A percentile compares a stretch with the other conserved stretches of the same genome.
phyloP scores from a whole-genome alignment of 64 coral and sea anemone species.

The Actinia equina region DNA sequence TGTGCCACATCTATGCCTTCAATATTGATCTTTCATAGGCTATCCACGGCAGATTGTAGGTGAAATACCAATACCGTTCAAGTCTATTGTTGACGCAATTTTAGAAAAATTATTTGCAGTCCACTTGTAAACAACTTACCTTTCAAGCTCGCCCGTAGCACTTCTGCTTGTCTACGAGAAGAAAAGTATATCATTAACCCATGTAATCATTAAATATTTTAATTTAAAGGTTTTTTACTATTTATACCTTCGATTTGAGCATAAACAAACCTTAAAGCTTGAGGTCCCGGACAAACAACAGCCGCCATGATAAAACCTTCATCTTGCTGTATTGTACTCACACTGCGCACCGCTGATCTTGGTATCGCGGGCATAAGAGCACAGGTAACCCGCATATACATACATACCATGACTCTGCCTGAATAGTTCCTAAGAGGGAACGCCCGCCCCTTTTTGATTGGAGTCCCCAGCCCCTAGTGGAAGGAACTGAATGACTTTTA shows the following conservation, averaged over 20 bases:
- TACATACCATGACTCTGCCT: too few relatives aligned
- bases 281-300: conserved; percentile 49
- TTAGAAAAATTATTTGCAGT: background rate
- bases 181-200: background rate
- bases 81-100: background rate
- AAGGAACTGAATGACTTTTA: too few relatives aligned
- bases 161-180: conserved; percentile 53
- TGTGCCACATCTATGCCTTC: background rate
- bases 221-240: background rate
- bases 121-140: conserved; percentile 53
- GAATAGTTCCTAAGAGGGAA: too few relatives aligned
- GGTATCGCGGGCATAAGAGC: background rate
- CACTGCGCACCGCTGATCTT: background rate
- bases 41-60: background rate
- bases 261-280: conserved; percentile 66
- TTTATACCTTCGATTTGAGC: background rate
- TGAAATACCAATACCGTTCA: background rate
- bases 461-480: too few relatives aligned
- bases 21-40: background rate
- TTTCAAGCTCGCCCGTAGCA: conserved; percentile 55
- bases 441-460: too few relatives aligned
- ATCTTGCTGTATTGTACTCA: conserved; percentile 35
- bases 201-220: background rate
- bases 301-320: conserved; percentile 46
- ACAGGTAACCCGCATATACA: background rate